Conservation (phyloP, 2,113 vertebrate species). For the Gambusia affinis region DNA sequence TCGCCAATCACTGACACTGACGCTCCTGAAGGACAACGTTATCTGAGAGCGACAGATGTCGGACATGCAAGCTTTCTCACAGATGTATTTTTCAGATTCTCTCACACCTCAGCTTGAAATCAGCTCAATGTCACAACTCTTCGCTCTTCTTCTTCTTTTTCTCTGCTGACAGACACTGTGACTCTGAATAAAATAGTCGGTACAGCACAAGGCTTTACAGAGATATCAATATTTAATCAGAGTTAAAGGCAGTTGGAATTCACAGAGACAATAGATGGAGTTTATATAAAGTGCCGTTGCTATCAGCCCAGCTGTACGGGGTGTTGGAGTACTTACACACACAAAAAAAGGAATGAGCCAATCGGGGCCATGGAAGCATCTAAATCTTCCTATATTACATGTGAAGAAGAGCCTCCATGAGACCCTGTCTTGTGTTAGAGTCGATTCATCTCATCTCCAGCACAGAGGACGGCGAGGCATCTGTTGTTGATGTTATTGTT, state of each 20-base stretch:
- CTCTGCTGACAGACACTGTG: slow-evolving; percentile 53
- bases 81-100: slow-evolving; percentile 52
- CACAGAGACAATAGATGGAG: slow-evolving; percentile 56
- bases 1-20: slow-evolving; percentile 58
- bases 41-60: slow-evolving; percentile 61
- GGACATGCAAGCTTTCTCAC: slow-evolving; percentile 27
- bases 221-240: slow-evolving; percentile 77
- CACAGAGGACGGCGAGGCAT: slow-evolving; percentile 39
- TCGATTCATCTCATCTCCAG: slow-evolving; percentile 47
- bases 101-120: slow-evolving; percentile 84
- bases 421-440: slow-evolving; percentile 28
- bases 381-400: slow-evolving; percentile 43
- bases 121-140: slow-evolving; percentile 89
- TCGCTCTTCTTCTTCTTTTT: slow-evolving; percentile 84
- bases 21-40: slow-evolving; percentile 51
- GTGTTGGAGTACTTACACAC: slow-evolving; percentile 60
- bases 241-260: slow-evolving; percentile 67
- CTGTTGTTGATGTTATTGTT: slow-evolving; percentile 67
- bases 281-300: slow-evolving; percentile 47
- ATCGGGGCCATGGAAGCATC: slow-evolving; percentile 43
- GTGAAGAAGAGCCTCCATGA: slow-evolving; percentile 49
- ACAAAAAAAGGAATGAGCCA: slow-evolving; percentile 64
- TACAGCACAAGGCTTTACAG: slow-evolving; percentile 71
- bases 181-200: slow-evolving; percentile 69
- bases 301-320: slow-evolving; percentile 57